Evolutionary conservation across 2,113 vertebrate species (phyloP).

Genomic region (Cynoglossus semilaevis): DNA sequence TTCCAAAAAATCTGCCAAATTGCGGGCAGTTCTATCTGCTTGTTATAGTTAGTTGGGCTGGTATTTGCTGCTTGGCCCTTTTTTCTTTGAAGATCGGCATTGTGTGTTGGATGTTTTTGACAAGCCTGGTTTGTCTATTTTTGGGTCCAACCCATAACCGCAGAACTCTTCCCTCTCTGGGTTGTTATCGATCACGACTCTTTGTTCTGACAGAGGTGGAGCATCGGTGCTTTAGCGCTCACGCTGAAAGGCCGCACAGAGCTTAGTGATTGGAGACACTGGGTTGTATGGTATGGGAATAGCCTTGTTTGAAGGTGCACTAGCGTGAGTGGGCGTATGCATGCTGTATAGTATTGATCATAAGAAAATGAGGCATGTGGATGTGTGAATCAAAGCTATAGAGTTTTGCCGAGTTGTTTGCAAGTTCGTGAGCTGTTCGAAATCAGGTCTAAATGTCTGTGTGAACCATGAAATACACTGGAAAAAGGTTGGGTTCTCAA

Average conservation of each 20-base stretch:
- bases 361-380: conserved; percentile 61
- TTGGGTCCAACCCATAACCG: conserved; percentile 74
- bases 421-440: conserved; percentile 30
- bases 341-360: conserved; percentile 73
- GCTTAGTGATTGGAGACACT: conserved; percentile 71
- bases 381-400: conserved; percentile 46
- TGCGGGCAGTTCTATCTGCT: conserved; percentile 57
- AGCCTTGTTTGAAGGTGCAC: conserved; percentile 64
- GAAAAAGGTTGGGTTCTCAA: conserved; percentile 23
- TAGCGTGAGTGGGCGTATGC: conserved; percentile 69
- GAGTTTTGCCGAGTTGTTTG: conserved; percentile 50
- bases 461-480: conserved; percentile 15
- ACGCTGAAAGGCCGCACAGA: conserved; percentile 64
- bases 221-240: conserved; percentile 68
- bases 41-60: conserved; percentile 63
- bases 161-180: conserved; percentile 67
- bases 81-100: conserved; percentile 73
- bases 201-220: conserved; percentile 74
- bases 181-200: conserved; percentile 74
- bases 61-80: conserved; percentile 71
- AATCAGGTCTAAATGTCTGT: conserved; percentile 25
- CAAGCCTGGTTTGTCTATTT: conserved; percentile 76
- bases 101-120: conserved; percentile 71
- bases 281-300: conserved; percentile 71
- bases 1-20: conserved; percentile 76